Evolutionary conservation across 2,113 vertebrate genomes (phyloP).

Genomic region (Agelaius tricolor): DNA sequence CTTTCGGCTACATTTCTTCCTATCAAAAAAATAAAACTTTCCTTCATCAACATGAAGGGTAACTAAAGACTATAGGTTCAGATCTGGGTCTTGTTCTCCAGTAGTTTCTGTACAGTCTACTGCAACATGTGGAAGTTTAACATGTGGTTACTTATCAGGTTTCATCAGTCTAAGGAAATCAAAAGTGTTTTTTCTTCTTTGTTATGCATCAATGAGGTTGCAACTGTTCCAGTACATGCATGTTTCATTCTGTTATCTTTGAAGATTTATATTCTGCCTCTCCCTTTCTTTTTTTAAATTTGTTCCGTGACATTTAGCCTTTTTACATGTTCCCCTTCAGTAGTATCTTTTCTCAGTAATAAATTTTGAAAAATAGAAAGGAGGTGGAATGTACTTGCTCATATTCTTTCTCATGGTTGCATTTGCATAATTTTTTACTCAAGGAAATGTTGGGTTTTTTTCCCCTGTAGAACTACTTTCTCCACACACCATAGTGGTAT

Average conservation of each 20-base stretch:
- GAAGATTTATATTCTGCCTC: background rate
- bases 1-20: background rate
- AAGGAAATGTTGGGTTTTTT: background rate
- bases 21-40: background rate
- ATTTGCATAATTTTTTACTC: background rate
- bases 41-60: background rate
- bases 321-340: background rate
- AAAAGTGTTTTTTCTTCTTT: slow-evolving; percentile 41
- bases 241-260: slow-evolving; percentile 57
- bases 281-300: background rate
- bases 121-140: slow-evolving; percentile 27
- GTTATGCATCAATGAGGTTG: slow-evolving; percentile 16
- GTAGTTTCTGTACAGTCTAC: background rate
- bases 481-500: background rate
- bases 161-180: slow-evolving; percentile 34
- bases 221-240: slow-evolving; percentile 24
- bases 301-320: slow-evolving; percentile 5
- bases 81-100: background rate
- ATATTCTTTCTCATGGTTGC: background rate
- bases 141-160: slow-evolving; percentile 51
- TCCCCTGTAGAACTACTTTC: background rate
- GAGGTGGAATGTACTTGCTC: background rate
- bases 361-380: background rate
- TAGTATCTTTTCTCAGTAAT: background rate
- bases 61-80: background rate